Conservation (phyloP, 1,140 invertebrate species). For the Cotesia vestalis region DNA sequence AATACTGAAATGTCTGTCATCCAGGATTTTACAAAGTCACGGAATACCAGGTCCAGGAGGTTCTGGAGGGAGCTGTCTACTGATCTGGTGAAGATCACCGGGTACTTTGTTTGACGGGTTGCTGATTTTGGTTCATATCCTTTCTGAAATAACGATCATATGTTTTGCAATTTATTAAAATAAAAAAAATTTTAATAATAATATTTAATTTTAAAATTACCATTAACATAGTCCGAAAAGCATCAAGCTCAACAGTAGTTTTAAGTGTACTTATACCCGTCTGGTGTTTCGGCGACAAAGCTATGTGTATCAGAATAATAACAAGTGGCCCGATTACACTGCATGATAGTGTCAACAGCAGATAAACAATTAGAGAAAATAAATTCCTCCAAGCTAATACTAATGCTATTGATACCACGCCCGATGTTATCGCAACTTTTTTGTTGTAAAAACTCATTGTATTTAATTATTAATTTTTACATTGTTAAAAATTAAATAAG, state of each 20-base stretch:
- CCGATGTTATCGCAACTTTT: too few relatives aligned
- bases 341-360: constrained; percentile 55
- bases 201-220: constrained; percentile 45
- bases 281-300: constrained; percentile 66
- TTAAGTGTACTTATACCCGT: constrained; percentile 62
- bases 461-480: too few relatives aligned
- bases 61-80: constrained; percentile 86
- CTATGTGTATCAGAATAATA: constrained; percentile 64
- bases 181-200: too few relatives aligned
- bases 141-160: too few relatives aligned
- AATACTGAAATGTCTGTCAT: constrained; percentile 74
- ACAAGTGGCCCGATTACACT: constrained; percentile 56
- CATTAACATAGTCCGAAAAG: constrained; percentile 65
- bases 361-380: too few relatives aligned
- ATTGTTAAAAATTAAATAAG: too few relatives aligned
- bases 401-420: too few relatives aligned
- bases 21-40: constrained; percentile 83
- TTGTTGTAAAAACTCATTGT: too few relatives aligned
- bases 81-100: constrained; percentile 79
- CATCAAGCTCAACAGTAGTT: constrained; percentile 63
- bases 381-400: too few relatives aligned
- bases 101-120: constrained; percentile 65
- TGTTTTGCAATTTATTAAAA: too few relatives aligned
- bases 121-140: constrained; percentile 53
- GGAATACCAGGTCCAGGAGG: constrained; percentile 79